A percentile compares a stretch with the other conserved stretches of the same genome.
Evolutionary conservation across 2,113 vertebrate species (phyloP).

Genomic region (Parus major): DNA sequence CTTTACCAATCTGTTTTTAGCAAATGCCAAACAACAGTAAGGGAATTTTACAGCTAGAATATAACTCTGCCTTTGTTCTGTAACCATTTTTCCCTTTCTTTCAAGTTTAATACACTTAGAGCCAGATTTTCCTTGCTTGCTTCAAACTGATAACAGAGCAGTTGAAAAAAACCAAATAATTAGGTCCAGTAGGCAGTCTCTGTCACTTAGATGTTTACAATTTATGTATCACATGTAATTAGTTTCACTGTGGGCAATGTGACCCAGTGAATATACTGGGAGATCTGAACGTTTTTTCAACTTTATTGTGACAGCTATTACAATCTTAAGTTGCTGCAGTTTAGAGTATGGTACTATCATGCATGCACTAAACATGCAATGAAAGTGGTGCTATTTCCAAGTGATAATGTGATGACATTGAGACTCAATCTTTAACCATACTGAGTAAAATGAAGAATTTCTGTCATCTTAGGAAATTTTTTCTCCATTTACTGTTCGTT

Average conservation of each 20-base stretch:
- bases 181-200: neutral
- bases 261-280: neutral
- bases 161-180: neutral
- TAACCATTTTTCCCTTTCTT: neutral
- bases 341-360: neutral
- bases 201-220: neutral
- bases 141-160: neutral
- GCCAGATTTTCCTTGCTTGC: neutral
- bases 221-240: neutral
- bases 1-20: neutral
- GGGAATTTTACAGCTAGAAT: neutral
- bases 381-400: neutral
- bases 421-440: neutral
- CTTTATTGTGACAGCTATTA: neutral
- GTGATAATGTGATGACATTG: neutral
- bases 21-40: neutral
- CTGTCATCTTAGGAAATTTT: neutral
- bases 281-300: neutral
- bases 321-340: neutral
- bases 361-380: neutral
- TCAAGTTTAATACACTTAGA: neutral
- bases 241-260: neutral
- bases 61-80: neutral
- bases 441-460: neutral
- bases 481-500: neutral